These are phyloP conservation scores for Otocyon megalotis DNA, from an alignment of 2,113 vertebrate species.

Conservation along the genomic window DNA sequence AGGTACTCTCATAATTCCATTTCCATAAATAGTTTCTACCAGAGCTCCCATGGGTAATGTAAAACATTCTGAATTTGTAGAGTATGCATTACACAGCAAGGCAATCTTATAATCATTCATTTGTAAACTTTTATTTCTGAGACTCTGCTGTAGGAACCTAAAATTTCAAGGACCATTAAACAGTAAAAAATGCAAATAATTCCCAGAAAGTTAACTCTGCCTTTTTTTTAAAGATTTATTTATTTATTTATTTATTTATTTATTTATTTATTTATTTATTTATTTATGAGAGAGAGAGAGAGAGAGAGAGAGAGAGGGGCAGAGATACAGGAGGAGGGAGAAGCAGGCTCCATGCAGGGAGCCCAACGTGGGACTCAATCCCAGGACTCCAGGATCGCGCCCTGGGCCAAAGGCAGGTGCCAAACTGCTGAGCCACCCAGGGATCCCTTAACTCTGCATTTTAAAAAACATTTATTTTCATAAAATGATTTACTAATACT, in stretches of 20 bases:
- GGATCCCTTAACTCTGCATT: neutral
- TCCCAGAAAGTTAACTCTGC: slow-evolving; percentile 39
- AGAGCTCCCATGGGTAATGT: slow-evolving; percentile 98
- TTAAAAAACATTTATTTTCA: neutral
- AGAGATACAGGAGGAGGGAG: no score
- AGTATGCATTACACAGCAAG: slow-evolving; percentile 98
- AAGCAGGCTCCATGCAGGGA: no score
- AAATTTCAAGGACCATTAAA: slow-evolving; percentile 53
- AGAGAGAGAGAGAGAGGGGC: no score
- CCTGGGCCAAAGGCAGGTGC: no score
- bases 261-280: no score
- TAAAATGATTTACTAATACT: neutral
- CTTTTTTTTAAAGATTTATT: neutral
- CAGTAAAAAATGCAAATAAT: slow-evolving; percentile 58
- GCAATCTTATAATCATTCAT: slow-evolving; percentile 99
- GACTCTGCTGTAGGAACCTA: slow-evolving; percentile 98
- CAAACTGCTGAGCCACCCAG: no score
- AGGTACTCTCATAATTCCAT: slow-evolving; percentile 93
- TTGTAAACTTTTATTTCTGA: slow-evolving; percentile 96
- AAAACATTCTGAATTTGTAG: slow-evolving; percentile 99
- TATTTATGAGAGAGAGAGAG: no score
- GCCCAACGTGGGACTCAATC: no score
- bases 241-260: no score
- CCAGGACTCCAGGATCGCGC: no score
- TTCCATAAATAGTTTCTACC: slow-evolving; percentile 99